Base-by-base conservation (phyloP, 2,113 vertebrate species). In the Cygnus buccinator region DNA sequence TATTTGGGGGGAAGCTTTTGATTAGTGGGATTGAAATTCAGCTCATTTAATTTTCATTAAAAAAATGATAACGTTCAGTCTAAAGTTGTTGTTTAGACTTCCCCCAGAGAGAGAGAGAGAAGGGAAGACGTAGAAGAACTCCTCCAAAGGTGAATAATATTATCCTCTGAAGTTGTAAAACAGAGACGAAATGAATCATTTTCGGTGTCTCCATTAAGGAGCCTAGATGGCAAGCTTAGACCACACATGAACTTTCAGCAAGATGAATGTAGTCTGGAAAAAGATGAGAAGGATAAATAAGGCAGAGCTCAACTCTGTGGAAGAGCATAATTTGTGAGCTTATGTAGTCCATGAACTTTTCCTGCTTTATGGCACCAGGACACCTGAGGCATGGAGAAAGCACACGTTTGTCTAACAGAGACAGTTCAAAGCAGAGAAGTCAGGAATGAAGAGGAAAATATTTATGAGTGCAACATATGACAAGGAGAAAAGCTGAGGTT, bases 201-300 rank as follows among this genome's bases (percentile, higher is more conserved):
- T 95, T 95, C 93, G 85, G 2, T 59, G 57, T 89, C 78, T 85
- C 74, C 39, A 44, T 93, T 82, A 85, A 94, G 81, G 35, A 95
- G 84, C 81, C 87, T 97, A 96, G 96, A 87, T 95, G 94, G 95
- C 87, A 84, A 96, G 96, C 95, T 96, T 94, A 97, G 87, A 97
- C 91, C 94, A 96, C 91, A 89, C 87, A 94, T 93, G 93, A 91
- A 87, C 84, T 89, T 96, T 78, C 61, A 89, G 77, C 54, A 82
- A 91, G 81, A 87, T 82, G 57, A 87, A 87, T 85, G 39, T 65
- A 84, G 84, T 48, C 87, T 95, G 96, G 61, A 72, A 95, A 93
- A 89, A 76, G 70, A 84, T 82, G 57, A 91, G 87, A 89, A 87
- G 50, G n/a, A 76, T 72, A 77, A 81, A 81, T 76, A 95, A 93